Conservation (phyloP, 1,140 invertebrate genomes). For the Microplitis demolitor region DNA sequence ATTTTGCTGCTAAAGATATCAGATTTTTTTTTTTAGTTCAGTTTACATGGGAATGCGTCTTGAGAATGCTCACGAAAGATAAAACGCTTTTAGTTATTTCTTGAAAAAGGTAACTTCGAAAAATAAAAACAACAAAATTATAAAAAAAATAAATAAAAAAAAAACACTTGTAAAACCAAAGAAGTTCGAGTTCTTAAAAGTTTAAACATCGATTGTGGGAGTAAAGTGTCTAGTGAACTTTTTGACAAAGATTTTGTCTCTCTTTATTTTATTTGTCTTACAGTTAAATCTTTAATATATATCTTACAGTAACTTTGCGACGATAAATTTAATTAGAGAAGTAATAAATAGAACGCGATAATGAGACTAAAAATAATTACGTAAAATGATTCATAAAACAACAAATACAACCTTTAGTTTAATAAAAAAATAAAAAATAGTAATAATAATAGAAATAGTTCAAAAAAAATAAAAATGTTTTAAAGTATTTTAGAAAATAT, state of each 20-base stretch:
- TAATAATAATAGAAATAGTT: no score
- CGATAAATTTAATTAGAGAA: no score
- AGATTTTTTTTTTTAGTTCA: neutral
- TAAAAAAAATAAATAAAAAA: neutral
- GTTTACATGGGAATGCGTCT: neutral
- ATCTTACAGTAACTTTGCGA: no score
- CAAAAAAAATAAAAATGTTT: no score
- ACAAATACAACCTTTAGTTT: no score
- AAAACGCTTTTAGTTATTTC: slow-evolving; percentile 14
- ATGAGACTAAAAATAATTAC: no score
- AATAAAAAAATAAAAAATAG: no score
- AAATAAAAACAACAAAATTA: neutral
- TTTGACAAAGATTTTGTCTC: neutral
- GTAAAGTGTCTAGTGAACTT: neutral
- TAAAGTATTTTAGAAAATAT: no score
- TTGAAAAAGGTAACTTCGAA: neutral
- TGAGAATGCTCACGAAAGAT: neutral
- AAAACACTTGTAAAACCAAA: neutral
- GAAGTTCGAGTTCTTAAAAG: neutral
- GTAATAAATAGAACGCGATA: no score
- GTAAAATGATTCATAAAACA: no score
- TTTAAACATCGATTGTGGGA: slow-evolving; percentile 1
- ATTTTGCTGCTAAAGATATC: neutral
- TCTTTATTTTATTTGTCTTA: neutral
- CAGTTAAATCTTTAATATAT: no score